Base-by-base conservation (phyloP, 1,140 invertebrate genomes). In the Drosophila hydei region DNA sequence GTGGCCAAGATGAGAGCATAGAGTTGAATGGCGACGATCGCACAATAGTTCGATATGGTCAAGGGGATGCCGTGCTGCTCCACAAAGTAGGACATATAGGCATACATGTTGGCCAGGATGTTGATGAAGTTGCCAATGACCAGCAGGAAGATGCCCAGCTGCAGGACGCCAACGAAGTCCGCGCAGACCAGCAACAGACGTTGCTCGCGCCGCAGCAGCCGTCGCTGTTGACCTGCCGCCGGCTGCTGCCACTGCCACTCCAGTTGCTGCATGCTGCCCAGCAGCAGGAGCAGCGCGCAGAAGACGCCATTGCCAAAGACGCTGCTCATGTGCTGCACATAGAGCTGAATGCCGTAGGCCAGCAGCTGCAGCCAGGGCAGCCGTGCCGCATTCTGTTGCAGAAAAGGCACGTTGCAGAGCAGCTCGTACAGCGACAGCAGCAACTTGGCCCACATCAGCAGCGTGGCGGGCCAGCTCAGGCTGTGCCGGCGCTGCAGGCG, bases 31-130 rank as follows among this genome's bases (percentile, higher is more conserved):
- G 75, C 55, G 5, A 88, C 63, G 11, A 89, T 72, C 3, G 76
- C 30, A 25, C 76, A 89, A 16, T 90, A 88, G 23, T 88, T 87
- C n/a, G 89, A 83, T n/a, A 90, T 89, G 43, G 81, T 87, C 8
- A 90, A 42, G 1, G 81, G 79, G 2, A 89, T 61, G 4, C 81
- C 81, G 6, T 84, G 84, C 8, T 75, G 68, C 12, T 65, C 47
- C 5, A 89, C 88, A 45, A 76, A 90, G 55, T 88, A 88, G 3
- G 80, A 80, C 77, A 90, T 77, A n/a, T 85, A 81, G 47, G 88
- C 88, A 25, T 90, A 90, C 60, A 90, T 80, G 11, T 90, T 90
- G 47, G 89, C 84, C 69, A 90, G 51, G 0, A 90, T 74, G 54
- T 89, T 90, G 36, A 90, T 30, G 6, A 90, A 89, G 55, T 62